Evolutionary conservation across 2,888 invertebrate species (phyloP).

Genomic region (Apodemia mormo): DNA sequence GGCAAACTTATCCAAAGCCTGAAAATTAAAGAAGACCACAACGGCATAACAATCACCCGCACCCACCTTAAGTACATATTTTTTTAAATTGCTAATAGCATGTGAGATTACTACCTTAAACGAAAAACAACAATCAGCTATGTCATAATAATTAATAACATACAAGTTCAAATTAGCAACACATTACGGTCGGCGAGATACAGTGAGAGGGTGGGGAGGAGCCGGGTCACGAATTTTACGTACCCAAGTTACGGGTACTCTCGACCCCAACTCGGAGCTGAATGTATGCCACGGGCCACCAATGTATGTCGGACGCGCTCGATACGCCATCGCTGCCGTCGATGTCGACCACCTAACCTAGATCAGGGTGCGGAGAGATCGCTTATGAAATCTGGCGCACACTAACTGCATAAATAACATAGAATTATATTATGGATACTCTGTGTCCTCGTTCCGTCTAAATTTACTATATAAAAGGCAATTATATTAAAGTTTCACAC

Average conservation of each 20-base stretch:
- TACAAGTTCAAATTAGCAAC: background rate
- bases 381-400: slow-evolving; percentile 81
- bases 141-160: background rate
- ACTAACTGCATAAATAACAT: slow-evolving; percentile 71
- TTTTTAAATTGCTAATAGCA: too few relatives aligned
- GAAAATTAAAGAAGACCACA: too few relatives aligned
- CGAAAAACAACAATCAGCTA: too few relatives aligned
- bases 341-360: slow-evolving; percentile 80
- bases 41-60: too few relatives aligned
- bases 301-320: slow-evolving; percentile 79
- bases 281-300: slow-evolving; percentile 47
- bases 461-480: slow-evolving; percentile 22
- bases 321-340: slow-evolving; percentile 72
- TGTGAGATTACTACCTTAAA: too few relatives aligned
- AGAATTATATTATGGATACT: slow-evolving; percentile 46
- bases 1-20: too few relatives aligned
- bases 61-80: too few relatives aligned
- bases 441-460: slow-evolving; percentile 23
- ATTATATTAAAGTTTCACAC: slow-evolving; percentile 19
- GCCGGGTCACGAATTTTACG: slow-evolving; percentile 73
- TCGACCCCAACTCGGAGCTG: slow-evolving; percentile 63
- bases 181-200: slow-evolving; percentile 26
- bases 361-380: slow-evolving; percentile 81
- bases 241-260: slow-evolving; percentile 61
- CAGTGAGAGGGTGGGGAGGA: slow-evolving; percentile 39